Conservation (phyloP, 30 jellyfish, hydroid and myxozoan species). For the Sanderia malayensis region DNA sequence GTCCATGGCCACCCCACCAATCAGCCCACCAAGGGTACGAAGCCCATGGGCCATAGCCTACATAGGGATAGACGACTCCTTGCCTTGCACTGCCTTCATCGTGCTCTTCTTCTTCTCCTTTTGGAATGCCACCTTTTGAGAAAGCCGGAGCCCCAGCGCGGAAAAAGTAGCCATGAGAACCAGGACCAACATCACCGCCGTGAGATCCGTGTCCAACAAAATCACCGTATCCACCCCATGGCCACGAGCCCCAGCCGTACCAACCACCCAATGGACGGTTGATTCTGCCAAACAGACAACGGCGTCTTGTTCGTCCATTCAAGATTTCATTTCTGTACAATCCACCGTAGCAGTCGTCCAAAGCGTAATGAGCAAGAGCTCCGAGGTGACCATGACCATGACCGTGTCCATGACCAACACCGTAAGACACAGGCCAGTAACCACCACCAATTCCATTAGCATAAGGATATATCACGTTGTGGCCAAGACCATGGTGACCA, state of each 20-base stretch:
- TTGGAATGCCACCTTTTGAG: conserved; percentile 58
- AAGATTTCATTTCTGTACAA: conserved; percentile 31
- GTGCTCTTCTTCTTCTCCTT: conserved; percentile 34
- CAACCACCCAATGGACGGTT: conserved; percentile 89
- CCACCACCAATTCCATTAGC: conserved; percentile 48
- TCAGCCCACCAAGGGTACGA: conserved; percentile 99
- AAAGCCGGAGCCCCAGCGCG: conserved; percentile 23
- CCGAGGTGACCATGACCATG: conserved; percentile 68
- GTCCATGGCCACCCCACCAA: conserved; percentile 99
- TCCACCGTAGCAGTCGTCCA: conserved; percentile 57
- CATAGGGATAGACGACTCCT: conserved; percentile 94
- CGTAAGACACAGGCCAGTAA: conserved; percentile 43
- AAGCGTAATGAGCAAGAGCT: conserved; percentile 48
- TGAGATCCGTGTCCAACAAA: conserved; percentile 77
- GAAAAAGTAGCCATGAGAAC: conserved; percentile 45
- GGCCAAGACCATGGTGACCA: conserved; percentile 38
- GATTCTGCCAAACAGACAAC: conserved; percentile 58
- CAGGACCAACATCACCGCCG: conserved; percentile 72
- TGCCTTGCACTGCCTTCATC: conserved; percentile 65
- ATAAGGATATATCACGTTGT: conserved; percentile 10
- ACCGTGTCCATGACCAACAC: conserved; percentile 46
- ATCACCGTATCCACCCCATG: conserved; percentile 96
- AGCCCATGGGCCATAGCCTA: conserved; percentile 99
- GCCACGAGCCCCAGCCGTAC: conserved; percentile 99
- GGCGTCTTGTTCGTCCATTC: conserved; percentile 18